Evolutionary conservation across 2,797 vertebrate species (phyloP).

Genomic region (Mormyrus hasselquistii): DNA sequence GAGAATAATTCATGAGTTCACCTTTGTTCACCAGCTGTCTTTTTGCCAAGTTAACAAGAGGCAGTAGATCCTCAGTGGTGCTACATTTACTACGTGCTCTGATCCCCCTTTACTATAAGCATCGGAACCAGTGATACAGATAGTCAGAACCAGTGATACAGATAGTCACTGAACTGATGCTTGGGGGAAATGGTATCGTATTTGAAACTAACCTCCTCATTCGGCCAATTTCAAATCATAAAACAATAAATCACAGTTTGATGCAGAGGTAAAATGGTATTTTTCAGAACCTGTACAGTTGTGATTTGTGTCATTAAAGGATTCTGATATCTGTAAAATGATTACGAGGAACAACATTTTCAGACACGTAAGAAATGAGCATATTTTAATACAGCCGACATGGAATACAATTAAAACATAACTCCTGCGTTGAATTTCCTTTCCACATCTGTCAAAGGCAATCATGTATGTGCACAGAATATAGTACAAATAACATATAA

Average conservation of each 20-base stretch:
- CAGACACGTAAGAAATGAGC: neutral
- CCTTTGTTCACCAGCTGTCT: neutral
- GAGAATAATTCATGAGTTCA: neutral
- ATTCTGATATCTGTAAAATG: neutral
- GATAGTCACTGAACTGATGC: neutral
- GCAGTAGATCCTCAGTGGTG: neutral
- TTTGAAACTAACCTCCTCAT: neutral
- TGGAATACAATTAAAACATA: neutral
- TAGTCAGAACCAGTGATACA: neutral
- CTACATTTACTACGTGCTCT: neutral
- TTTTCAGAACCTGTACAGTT: neutral
- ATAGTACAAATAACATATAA: constrained; percentile 10
- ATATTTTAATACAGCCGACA: neutral
- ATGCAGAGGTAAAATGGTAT: neutral
- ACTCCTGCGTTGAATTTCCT: neutral
- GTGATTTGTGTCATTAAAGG: neutral
- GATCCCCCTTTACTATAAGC: neutral
- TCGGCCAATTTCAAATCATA: neutral
- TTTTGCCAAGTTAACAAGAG: neutral
- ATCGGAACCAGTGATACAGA: neutral
- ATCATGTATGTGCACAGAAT: neutral
- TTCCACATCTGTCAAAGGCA: neutral
- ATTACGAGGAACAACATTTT: neutral
- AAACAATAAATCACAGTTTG: neutral
- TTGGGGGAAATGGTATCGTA: neutral